Percentiles rank a stretch among this genome's conserved stretches.
These are phyloP conservation scores for Cosmia pyralina DNA, from an alignment of 2,888 invertebrate species.

Conservation along the genomic window DNA sequence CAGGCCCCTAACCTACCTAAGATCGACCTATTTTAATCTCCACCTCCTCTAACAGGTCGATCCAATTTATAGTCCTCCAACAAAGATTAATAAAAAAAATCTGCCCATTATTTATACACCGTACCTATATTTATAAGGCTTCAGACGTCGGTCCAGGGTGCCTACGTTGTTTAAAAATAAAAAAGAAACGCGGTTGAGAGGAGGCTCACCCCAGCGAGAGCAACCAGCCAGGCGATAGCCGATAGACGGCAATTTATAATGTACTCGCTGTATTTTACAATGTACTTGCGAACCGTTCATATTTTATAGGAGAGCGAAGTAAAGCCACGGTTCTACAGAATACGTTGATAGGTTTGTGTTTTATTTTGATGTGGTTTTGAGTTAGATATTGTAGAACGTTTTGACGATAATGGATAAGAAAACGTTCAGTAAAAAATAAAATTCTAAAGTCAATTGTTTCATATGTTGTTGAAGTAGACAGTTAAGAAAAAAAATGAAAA, in stretches of 20 bases:
- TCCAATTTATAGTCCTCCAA: slow-evolving; percentile 40
- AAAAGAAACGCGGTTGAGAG: slow-evolving; percentile 60
- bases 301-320: slow-evolving; percentile 39
- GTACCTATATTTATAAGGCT: slow-evolving; percentile 50
- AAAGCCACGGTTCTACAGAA: slow-evolving; percentile 7
- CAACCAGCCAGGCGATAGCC: slow-evolving; percentile 55
- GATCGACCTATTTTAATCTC: slow-evolving; percentile 11
- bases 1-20: neutral
- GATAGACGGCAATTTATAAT: slow-evolving; percentile 63
- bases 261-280: slow-evolving; percentile 50
- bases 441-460: too few species aligned
- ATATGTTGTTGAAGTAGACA: too few species aligned
- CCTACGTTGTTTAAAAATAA: slow-evolving; percentile 63
- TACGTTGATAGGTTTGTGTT: neutral
- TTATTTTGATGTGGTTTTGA: slow-evolving; percentile 1
- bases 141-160: slow-evolving; percentile 38
- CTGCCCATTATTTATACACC: slow-evolving; percentile 44
- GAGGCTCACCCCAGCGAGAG: slow-evolving; percentile 55
- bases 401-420: neutral
- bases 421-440: neutral
- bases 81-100: slow-evolving; percentile 45
- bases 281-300: slow-evolving; percentile 46
- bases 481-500: too few species aligned
- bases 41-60: slow-evolving; percentile 17
- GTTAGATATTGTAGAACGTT: neutral